phyloP scores from a whole-genome alignment of 2,888 invertebrate species.

The Melitaea athalia region DNA sequence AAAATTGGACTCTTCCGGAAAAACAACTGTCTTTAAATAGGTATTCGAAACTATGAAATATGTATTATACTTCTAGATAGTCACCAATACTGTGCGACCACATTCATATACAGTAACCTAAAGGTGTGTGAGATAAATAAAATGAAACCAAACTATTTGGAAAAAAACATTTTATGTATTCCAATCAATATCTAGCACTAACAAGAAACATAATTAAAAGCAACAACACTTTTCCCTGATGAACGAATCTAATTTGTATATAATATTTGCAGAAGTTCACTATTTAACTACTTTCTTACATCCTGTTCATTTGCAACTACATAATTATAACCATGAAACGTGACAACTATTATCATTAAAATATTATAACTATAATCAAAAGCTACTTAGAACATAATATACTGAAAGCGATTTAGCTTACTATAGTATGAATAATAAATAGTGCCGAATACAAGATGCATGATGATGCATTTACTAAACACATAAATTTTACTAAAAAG shows the following conservation, averaged over 20 bases:
- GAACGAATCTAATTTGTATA: neutral
- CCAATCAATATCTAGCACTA: conserved; percentile 19
- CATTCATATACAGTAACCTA: neutral
- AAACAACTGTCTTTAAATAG: too few species aligned
- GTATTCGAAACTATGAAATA: too few species aligned
- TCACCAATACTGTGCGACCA: too few species aligned
- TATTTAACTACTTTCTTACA: neutral
- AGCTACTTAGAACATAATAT: conserved; percentile 3
- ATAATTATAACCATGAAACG: neutral
- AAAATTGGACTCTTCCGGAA: too few species aligned
- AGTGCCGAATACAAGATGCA: conserved; percentile 13
- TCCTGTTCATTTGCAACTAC: neutral
- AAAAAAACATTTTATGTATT: conserved; percentile 22
- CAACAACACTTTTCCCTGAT: conserved; percentile 2
- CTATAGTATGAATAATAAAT: conserved; percentile 20
- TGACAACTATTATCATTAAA: conserved; percentile 4
- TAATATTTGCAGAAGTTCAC: neutral
- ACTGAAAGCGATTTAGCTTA: conserved; percentile 8
- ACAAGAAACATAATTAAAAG: conserved; percentile 19
- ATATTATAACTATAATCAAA: conserved; percentile 3
- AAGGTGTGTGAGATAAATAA: neutral
- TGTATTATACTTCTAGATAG: too few species aligned
- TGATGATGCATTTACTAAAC: neutral
- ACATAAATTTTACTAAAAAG: conserved; percentile 8
- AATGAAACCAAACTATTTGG: neutral